phyloP scores from a whole-genome alignment of 1,140 invertebrate species.

The Camponotus vicinus region DNA sequence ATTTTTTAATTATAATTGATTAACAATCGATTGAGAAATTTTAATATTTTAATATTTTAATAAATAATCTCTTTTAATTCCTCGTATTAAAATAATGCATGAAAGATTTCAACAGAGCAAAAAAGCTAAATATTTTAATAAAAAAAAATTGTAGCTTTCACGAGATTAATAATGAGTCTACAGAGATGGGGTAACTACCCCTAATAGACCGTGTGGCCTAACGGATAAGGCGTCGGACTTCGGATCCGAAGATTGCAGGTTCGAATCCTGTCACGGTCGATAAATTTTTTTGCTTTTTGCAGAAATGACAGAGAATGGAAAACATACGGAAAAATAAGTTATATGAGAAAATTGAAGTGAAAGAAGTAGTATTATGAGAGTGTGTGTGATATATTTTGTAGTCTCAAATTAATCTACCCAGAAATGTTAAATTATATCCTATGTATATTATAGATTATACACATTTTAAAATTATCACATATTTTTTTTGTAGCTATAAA shows the following conservation, averaged over 20 bases:
- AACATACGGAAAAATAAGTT: neutral
- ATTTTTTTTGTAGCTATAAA: neutral
- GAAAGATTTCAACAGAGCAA: neutral
- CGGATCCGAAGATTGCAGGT: slow-evolving; percentile 93
- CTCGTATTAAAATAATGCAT: neutral
- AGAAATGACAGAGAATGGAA: neutral
- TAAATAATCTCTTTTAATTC: neutral
- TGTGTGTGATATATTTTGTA: no score
- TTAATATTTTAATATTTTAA: neutral
- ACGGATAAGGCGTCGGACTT: slow-evolving; percentile 93
- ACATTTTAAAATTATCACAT: no score
- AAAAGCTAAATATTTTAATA: neutral
- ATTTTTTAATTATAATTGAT: no score
- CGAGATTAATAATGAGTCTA: slow-evolving; percentile 7
- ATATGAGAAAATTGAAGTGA: neutral
- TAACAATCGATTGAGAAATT: neutral
- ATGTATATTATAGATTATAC: neutral
- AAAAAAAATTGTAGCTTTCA: neutral
- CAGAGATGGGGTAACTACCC: slow-evolving; percentile 26
- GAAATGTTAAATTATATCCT: neutral
- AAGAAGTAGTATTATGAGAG: neutral
- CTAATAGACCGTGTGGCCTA: slow-evolving; percentile 88
- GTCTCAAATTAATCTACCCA: neutral
- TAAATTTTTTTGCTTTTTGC: slow-evolving; percentile 56
- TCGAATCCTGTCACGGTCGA: slow-evolving; percentile 91